Evolutionary conservation across 2,888 invertebrate species (phyloP), one percentile per base, ranked within the genome.

Genomic region (Erebia palarica): DNA sequence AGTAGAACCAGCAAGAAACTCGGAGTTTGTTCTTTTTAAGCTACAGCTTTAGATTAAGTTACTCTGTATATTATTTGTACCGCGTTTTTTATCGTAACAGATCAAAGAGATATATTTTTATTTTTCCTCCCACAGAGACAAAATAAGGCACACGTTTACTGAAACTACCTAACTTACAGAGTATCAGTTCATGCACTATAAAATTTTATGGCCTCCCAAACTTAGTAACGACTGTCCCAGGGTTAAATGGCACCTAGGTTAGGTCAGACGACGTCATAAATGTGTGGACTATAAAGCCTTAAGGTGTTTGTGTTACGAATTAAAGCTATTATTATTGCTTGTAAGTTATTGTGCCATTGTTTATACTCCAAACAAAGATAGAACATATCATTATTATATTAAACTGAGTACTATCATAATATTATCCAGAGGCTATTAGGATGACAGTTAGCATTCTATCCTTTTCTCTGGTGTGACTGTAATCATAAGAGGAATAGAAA

Each of bases 211-310:
- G 65, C 69, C 71, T 71, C 69, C 69, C 69, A 73, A 73, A 75
- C 69, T 75, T 73, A 67, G 74, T 73, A 73, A 75, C 74, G 75
- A 75, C 75, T 73, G 71, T 69, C 73, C 72, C 65, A 72, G 70
- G 71, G 73, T 71, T 70, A 73, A 73, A 73, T 73, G 70, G 71
- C 68, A 68, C 65, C 59, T 75, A 73, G 72, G 76, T 75, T 75
- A 75, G 74, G 73, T 75, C 74, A 73, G 76, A 75, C 73, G 70
- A 72, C 72, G 60, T 74, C 73, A 73, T 75, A 76, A 77, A 75
- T 74, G 75, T 76, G 70, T 71, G 66, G 65, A 60, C 72, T 70
- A 66, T 69, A 69, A 72, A 69, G 57, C 67, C 69, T 72, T 68
- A 70, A 74, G 74, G 72, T 72, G 68, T 70, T 70, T 72, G 65